Conservation (phyloP, 2,888 invertebrate genomes). For the Malacosoma neustria region DNA sequence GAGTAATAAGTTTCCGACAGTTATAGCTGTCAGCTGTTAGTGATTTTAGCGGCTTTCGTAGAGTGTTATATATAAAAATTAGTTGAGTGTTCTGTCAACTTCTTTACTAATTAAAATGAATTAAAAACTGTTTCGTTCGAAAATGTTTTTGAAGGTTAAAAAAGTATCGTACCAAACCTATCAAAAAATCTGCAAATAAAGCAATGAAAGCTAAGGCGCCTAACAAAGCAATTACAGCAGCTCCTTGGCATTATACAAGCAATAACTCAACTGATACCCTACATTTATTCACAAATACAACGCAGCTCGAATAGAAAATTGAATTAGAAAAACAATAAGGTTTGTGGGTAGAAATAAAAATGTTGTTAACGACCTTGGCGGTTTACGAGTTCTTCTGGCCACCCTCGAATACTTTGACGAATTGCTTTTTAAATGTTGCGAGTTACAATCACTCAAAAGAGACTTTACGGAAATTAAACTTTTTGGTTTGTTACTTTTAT, state of each 20-base stretch:
- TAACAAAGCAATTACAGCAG: background rate
- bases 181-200: background rate
- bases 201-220: background rate
- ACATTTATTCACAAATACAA: background rate
- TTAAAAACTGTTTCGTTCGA: too few relatives aligned
- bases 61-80: too few relatives aligned
- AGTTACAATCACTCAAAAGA: too few relatives aligned
- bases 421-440: background rate
- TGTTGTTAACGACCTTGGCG: background rate
- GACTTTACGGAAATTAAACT: too few relatives aligned
- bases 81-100: too few relatives aligned
- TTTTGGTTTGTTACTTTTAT: too few relatives aligned
- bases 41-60: too few relatives aligned
- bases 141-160: too few relatives aligned
- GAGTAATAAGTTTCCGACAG: too few relatives aligned
- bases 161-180: too few relatives aligned
- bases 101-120: too few relatives aligned
- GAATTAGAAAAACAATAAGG: background rate
- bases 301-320: background rate
- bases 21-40: too few relatives aligned
- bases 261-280: background rate
- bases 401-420: background rate
- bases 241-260: background rate
- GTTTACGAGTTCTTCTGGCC: background rate
- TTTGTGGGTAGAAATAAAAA: background rate